Conservation (phyloP, 2,113 vertebrate species). For the Microtus oregoni region DNA sequence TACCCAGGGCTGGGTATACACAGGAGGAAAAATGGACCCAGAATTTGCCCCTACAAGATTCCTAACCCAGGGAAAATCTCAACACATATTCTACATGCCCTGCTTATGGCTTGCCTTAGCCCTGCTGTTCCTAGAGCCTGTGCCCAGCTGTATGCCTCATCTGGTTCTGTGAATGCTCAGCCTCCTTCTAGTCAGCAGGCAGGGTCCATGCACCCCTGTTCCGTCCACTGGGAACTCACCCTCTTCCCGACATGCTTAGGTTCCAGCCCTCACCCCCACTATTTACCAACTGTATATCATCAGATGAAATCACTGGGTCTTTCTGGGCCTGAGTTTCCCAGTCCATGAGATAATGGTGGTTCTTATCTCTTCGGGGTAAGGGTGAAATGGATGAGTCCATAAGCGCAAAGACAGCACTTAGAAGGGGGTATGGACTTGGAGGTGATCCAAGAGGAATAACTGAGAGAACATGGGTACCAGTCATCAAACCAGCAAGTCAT, state of each 20-base stretch:
- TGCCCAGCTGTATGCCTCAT: too few species aligned
- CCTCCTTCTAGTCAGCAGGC: neutral
- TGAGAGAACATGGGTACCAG: neutral
- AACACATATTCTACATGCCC: neutral
- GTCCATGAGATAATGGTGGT: neutral
- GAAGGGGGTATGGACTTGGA: neutral
- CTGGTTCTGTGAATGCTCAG: neutral
- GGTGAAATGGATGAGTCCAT: neutral
- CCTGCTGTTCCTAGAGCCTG: neutral
- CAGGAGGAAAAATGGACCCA: neutral
- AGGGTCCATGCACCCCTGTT: neutral
- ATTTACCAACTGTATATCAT: neutral
- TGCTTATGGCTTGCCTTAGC: accelerated
- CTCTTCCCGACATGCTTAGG: neutral
- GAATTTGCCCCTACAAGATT: neutral
- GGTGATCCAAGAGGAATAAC: neutral
- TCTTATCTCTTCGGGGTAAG: neutral
- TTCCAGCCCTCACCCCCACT: neutral
- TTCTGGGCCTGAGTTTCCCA: neutral
- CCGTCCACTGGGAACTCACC: neutral
- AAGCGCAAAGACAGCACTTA: neutral
- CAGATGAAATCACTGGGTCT: neutral
- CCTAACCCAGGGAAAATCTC: too few species aligned
- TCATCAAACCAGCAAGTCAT: neutral
- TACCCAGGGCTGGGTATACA: neutral